phyloP scores from a whole-genome alignment of 2,888 invertebrate species.

The Spodoptera exigua region DNA sequence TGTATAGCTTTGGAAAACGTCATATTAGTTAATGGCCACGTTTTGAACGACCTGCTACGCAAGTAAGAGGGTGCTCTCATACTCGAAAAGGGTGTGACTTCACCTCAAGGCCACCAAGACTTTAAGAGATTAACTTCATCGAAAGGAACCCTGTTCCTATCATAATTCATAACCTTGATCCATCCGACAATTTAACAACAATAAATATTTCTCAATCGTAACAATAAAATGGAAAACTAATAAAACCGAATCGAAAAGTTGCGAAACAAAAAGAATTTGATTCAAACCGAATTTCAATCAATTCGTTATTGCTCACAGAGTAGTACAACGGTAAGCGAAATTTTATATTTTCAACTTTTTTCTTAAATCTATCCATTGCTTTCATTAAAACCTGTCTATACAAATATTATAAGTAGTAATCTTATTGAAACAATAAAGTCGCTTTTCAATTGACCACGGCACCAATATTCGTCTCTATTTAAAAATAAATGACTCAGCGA shows the following conservation, averaged over 20 bases:
- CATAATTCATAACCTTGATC: slow-evolving; percentile 33
- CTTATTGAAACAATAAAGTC: no score
- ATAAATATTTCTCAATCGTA: slow-evolving; percentile 72
- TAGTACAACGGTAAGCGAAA: slow-evolving; percentile 64
- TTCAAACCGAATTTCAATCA: slow-evolving; percentile 74
- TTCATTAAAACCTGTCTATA: slow-evolving; percentile 4
- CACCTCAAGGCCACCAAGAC: no score
- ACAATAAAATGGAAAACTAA: slow-evolving; percentile 69
- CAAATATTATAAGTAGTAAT: not conserved
- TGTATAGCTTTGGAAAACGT: not conserved
- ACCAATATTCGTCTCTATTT: not conserved
- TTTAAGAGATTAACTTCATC: slow-evolving; percentile 19
- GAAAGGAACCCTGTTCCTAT: slow-evolving; percentile 16
- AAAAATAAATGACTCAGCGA: not conserved
- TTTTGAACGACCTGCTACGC: no score
- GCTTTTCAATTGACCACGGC: no score
- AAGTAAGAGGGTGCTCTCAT: no score
- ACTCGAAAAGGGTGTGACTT: no score
- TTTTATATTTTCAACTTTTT: slow-evolving; percentile 1
- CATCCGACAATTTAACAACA: slow-evolving; percentile 52
- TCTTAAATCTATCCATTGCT: not conserved
- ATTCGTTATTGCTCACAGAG: slow-evolving; percentile 62
- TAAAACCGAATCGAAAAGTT: slow-evolving; percentile 78
- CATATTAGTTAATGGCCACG: no score
- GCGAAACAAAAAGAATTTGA: slow-evolving; percentile 78